These are phyloP conservation scores for Venturia canescens DNA, from an alignment of 1,140 invertebrate species.

Conservation along the genomic window DNA sequence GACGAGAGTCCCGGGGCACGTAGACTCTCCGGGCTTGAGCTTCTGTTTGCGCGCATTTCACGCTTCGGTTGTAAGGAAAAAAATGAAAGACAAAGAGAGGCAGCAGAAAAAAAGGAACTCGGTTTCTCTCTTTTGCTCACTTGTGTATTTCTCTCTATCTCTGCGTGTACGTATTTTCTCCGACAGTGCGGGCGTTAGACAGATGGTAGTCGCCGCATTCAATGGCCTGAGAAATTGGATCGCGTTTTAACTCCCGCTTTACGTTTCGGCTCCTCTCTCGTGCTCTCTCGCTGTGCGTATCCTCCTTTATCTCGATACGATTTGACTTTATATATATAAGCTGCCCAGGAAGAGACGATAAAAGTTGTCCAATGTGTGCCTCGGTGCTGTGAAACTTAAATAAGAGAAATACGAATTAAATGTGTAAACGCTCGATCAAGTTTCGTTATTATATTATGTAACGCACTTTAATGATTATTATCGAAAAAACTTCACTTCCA, in stretches of 20 bases:
- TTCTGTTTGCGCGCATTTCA: constrained; percentile 78
- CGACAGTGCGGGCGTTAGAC: constrained; percentile 69
- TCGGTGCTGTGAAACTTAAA: background rate
- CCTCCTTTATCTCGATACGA: constrained; percentile 6
- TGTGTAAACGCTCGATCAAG: background rate
- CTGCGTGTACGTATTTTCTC: background rate
- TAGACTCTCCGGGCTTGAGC: constrained; percentile 55
- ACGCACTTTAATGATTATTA: too few relatives aligned
- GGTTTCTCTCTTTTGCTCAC: constrained; percentile 21
- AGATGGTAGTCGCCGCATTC: constrained; percentile 77
- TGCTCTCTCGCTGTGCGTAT: constrained; percentile 39
- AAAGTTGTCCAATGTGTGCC: constrained; percentile 22
- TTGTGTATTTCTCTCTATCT: background rate
- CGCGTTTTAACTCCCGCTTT: constrained; percentile 77
- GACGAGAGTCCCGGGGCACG: constrained; percentile 20
- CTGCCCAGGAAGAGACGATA: constrained; percentile 14
- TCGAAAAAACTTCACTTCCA: too few relatives aligned
- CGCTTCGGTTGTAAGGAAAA: constrained; percentile 76
- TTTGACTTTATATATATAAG: constrained; percentile 38
- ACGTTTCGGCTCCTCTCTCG: constrained; percentile 64
- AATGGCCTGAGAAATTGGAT: constrained; percentile 78
- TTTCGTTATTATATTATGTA: too few relatives aligned
- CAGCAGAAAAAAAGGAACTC: background rate
- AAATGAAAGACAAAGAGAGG: constrained; percentile 26
- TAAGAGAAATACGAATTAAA: background rate